Evolutionary conservation across 1,140 invertebrate genomes (phyloP).

Genomic region (Heliothis virescens): DNA sequence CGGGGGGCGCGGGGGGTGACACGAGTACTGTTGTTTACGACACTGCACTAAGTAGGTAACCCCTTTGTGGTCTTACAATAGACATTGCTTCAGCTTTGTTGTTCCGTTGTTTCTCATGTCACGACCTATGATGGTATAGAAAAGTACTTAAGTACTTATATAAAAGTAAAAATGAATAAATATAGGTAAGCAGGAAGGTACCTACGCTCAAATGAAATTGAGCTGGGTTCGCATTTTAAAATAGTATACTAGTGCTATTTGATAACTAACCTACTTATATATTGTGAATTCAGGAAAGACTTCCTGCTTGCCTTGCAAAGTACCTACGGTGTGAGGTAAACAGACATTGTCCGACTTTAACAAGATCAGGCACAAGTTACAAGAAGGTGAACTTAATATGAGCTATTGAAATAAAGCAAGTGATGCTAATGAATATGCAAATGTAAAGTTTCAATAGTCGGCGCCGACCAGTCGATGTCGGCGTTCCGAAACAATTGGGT

Average conservation of each 20-base stretch:
- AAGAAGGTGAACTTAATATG: not conserved
- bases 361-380: no score
- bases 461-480: not conserved
- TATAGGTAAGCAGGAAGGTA: no score
- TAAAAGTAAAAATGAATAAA: no score
- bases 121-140: not conserved
- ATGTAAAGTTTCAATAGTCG: not conserved
- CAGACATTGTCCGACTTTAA: no score
- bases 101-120: constrained; percentile 34
- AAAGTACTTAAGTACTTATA: not conserved
- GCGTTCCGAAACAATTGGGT: not conserved
- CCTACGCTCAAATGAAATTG: no score
- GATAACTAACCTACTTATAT: no score
- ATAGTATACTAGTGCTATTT: no score
- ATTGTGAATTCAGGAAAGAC: no score
- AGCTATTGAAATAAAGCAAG: no score
- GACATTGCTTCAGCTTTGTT: constrained; percentile 39
- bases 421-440: not conserved
- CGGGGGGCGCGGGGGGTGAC: not conserved
- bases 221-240: no score
- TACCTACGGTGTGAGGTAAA: no score
- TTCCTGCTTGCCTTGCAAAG: no score
- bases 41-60: constrained; percentile 36
- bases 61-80: constrained; percentile 34
- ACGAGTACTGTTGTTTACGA: constrained; percentile 32